A percentile compares a stretch with the other conserved stretches of the same genome.
Conservation (phyloP, 2,888 invertebrate species). For the Eurois occulta region DNA sequence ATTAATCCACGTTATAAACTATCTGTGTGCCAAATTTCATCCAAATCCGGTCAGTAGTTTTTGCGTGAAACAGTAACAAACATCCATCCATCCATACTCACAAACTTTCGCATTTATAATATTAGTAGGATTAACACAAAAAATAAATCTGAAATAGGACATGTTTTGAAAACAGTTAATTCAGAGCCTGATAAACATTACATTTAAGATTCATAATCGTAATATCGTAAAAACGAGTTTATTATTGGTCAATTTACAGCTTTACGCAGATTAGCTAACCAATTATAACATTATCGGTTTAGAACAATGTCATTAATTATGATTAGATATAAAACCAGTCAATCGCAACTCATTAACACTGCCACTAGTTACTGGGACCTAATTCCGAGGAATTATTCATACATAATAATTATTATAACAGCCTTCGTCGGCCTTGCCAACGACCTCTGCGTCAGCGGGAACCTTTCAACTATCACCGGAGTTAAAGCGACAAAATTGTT, state of each 20-base stretch:
- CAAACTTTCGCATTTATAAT: no score
- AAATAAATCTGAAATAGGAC: background rate
- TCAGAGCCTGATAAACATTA: background rate
- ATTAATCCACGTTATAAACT: no score
- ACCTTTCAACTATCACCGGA: constrained; percentile 79
- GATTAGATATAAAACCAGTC: constrained; percentile 9
- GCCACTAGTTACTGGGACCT: constrained; percentile 13
- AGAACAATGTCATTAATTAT: constrained; percentile 12
- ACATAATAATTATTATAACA: constrained; percentile 32
- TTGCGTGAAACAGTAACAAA: no score
- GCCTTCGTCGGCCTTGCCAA: constrained; percentile 74
- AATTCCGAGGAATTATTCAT: constrained; percentile 58
- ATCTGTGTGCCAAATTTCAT: no score
- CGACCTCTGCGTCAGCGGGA: constrained; percentile 79
- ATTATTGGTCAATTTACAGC: background rate
- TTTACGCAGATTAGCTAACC: background rate
- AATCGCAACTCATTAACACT: constrained; percentile 41
- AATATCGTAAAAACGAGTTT: background rate
- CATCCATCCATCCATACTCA: no score
- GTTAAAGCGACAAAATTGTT: constrained; percentile 43
- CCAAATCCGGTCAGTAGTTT: no score
- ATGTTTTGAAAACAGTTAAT: background rate
- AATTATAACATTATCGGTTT: background rate
- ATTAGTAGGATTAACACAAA: no score
- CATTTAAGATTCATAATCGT: background rate